Conservation (phyloP, 2,888 invertebrate genomes). For the Lathronympha strigana region DNA sequence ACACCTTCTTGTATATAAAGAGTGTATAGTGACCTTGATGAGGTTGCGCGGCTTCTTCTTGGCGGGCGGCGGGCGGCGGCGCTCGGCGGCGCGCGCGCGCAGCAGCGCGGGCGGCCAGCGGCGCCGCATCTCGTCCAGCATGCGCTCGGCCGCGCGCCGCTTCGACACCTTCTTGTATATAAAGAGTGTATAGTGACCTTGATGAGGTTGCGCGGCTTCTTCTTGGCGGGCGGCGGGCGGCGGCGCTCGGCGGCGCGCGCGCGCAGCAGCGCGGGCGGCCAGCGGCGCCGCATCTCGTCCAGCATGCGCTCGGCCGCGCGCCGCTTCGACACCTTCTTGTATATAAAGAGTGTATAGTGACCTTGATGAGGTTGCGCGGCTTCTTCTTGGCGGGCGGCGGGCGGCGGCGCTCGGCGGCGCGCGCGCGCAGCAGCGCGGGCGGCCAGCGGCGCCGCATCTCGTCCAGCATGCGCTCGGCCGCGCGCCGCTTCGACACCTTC, state of each 20-base stretch:
- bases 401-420: too few relatives aligned
- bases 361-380: constrained; percentile 96
- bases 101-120: too few relatives aligned
- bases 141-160: constrained; percentile 94
- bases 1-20: too few relatives aligned
- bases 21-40: too few relatives aligned
- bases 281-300: constrained; percentile 83
- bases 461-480: constrained; percentile 72
- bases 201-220: constrained; percentile 94
- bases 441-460: too few relatives aligned
- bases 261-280: constrained; percentile 86
- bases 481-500: constrained; percentile 95
- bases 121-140: constrained; percentile 33
- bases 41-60: too few relatives aligned
- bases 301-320: constrained; percentile 91
- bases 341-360: constrained; percentile 51
- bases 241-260: constrained; percentile 64
- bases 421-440: too few relatives aligned
- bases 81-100: too few relatives aligned
- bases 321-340: constrained; percentile 95
- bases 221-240: constrained; percentile 85
- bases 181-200: constrained; percentile 82
- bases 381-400: too few relatives aligned
- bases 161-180: constrained; percentile 95
- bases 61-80: too few relatives aligned